Conservation (phyloP, 2,113 vertebrate genomes). For the Centropus bengalensis region DNA sequence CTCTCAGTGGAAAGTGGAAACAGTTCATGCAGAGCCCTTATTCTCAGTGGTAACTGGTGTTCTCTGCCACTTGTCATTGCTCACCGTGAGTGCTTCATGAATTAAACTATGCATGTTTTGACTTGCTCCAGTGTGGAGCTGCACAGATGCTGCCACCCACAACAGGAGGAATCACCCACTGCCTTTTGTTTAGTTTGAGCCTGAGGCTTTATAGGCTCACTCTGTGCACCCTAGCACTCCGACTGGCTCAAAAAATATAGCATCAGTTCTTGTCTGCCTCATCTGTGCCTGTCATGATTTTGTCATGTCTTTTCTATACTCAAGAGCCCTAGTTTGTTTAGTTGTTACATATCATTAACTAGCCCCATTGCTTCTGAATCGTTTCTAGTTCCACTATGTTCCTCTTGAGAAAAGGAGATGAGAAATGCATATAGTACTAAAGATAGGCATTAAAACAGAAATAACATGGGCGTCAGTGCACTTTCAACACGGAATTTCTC, state of each 20-base stretch:
- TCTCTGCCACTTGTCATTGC: background rate
- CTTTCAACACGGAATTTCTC: background rate
- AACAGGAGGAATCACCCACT: background rate
- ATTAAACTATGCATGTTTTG: background rate
- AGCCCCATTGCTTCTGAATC: background rate
- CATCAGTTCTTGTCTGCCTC: background rate
- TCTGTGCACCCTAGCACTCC: background rate
- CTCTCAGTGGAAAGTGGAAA: background rate
- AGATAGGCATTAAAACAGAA: background rate
- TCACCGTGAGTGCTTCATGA: background rate
- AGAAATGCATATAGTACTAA: background rate
- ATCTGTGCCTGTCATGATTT: background rate
- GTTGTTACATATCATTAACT: background rate
- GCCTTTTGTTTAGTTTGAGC: background rate
- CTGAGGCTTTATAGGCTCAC: background rate
- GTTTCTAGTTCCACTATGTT: background rate
- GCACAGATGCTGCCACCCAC: background rate
- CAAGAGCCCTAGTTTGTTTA: background rate
- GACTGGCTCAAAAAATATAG: background rate
- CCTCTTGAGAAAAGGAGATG: background rate
- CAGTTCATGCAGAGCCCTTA: background rate
- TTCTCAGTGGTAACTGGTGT: background rate
- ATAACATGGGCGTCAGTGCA: accelerated
- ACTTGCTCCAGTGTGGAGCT: background rate
- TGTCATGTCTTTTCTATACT: background rate